phyloP scores from a whole-genome alignment of 2,113 vertebrate genomes.

The Eonycteris spelaea region DNA sequence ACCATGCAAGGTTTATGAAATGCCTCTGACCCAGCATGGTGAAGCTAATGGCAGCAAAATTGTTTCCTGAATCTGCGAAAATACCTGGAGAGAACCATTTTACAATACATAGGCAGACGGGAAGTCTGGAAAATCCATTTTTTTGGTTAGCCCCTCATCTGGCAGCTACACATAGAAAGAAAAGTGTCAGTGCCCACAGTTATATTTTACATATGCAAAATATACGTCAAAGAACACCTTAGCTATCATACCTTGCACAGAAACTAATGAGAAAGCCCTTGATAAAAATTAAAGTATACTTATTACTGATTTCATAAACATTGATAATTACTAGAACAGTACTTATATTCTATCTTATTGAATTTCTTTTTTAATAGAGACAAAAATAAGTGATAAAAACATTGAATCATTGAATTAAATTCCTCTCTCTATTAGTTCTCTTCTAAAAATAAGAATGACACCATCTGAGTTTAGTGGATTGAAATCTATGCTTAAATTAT shows the following conservation, averaged over 20 bases:
- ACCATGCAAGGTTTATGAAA: slow-evolving; percentile 67
- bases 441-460: background rate
- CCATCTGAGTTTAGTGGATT: background rate
- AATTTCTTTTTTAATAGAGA: background rate
- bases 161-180: background rate
- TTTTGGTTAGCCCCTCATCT: background rate
- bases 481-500: background rate
- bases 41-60: slow-evolving; percentile 38
- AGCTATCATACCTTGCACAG: background rate
- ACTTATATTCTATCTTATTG: background rate
- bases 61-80: slow-evolving; percentile 51
- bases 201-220: slow-evolving; percentile 26
- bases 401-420: background rate
- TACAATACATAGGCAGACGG: background rate
- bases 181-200: background rate
- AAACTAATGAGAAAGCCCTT: background rate
- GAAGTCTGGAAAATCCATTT: slow-evolving; percentile 41
- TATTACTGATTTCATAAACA: background rate
- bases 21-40: slow-evolving; percentile 33
- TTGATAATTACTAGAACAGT: background rate
- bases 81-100: slow-evolving; percentile 21
- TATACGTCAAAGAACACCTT: background rate
- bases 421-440: background rate
- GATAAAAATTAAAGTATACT: background rate
- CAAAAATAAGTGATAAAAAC: background rate